Base-by-base conservation (phyloP, 2,113 vertebrate genomes). In the Colossoma macropomum region DNA sequence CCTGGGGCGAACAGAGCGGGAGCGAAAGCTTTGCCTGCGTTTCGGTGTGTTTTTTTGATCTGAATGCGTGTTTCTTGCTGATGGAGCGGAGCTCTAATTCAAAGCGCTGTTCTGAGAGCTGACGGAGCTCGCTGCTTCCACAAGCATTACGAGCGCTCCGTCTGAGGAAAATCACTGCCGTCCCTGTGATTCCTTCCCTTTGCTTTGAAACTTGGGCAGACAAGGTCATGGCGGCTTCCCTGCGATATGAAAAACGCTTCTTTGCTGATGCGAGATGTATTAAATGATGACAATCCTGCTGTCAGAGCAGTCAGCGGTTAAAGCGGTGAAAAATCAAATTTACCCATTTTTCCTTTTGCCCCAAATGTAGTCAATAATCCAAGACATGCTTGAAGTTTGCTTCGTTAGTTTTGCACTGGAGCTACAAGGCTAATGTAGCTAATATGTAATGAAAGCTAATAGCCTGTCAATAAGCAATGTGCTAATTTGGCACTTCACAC, bases 1-100 rank as follows among this genome's bases (percentile, higher is more conserved):
- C 80, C 71, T 75, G 71, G 86, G 75, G 80, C 82, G 78, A 66
- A 82, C 87, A 87, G 86, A 87, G 86, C 88, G 79, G 87, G 86
- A 91, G 88, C 87, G 88, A 89, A 82, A 48, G 83, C 81, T 75
- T 79, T 83, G 71, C 68, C 30, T 88, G 87, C 75, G 71, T 84
- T 72, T 75, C 59, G 77, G 56, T 11, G n/a, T 23, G 75, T 83
- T 84, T 87, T 91, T 91, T 88, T 84, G 82, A 88, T 85, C 83
- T 60, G 73, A 87, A 80, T 63, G 83, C 83, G 89, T 83, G 84
- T 87, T 88, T 87, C 79, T 84, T 82, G 81, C 84, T 89, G 87
- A 90, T 88, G 59, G 84, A 88, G 87, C 86, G 88, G 82, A 82
- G 71, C 81, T 86, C 83, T 77, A 84, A 86, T 89, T 86, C 72